phyloP scores from a whole-genome alignment of 2,113 vertebrate species.

The Nannospalax galili region DNA sequence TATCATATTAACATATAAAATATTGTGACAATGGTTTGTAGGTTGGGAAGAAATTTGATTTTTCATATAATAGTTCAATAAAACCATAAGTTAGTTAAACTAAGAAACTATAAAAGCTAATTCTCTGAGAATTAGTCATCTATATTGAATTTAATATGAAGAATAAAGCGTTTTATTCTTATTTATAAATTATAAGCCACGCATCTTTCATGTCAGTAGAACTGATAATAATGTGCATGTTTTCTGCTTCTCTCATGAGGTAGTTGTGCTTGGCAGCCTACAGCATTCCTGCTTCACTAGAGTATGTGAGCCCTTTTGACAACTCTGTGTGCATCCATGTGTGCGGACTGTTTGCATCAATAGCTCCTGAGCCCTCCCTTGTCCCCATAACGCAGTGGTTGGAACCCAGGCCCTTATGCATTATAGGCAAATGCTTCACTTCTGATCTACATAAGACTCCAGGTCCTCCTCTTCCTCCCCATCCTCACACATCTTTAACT shows the following conservation, averaged over 20 bases:
- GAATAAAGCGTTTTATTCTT: background rate
- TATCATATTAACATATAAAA: background rate
- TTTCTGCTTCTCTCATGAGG: background rate
- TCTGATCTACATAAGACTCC: background rate
- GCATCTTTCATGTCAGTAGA: background rate
- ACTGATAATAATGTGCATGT: background rate
- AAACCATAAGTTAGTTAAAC: background rate
- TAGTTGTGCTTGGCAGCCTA: too few species aligned
- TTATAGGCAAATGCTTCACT: too few species aligned
- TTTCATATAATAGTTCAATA: background rate
- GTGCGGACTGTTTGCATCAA: background rate
- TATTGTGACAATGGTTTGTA: background rate
- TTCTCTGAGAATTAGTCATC: background rate
- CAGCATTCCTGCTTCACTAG: too few species aligned
- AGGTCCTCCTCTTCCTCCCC: background rate
- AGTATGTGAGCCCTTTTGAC: too few species aligned
- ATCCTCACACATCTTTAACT: background rate
- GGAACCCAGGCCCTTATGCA: background rate
- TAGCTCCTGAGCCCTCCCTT: background rate
- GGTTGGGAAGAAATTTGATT: background rate
- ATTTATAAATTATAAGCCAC: background rate
- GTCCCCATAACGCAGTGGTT: too few species aligned
- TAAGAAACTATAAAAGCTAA: background rate
- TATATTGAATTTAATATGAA: background rate
- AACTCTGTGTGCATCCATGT: too few species aligned